phyloP scores from a whole-genome alignment of 2,797 vertebrate genomes.

The Acipenser oxyrinchus region DNA sequence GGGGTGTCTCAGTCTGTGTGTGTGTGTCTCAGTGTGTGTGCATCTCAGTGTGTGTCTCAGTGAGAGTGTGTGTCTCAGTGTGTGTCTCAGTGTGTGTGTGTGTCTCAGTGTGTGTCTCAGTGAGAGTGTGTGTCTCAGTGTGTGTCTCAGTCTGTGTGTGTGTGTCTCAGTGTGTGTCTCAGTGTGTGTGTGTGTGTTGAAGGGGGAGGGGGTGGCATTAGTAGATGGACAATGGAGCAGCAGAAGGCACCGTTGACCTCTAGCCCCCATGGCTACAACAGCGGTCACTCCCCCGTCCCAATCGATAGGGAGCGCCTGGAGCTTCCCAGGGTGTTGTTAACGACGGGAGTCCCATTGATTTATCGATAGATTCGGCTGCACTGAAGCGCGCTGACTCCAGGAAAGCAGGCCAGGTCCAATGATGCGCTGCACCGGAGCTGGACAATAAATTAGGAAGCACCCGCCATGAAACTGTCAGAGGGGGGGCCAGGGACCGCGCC shows the following conservation, averaged over 20 bases:
- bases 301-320: constrained; percentile 75
- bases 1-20: too few relatives aligned
- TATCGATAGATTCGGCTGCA: constrained; percentile 51
- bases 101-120: neutral
- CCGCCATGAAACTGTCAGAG: too few relatives aligned
- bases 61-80: too few relatives aligned
- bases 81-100: too few relatives aligned
- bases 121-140: neutral
- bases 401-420: too few relatives aligned
- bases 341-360: constrained; percentile 75
- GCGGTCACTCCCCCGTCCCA: constrained; percentile 40
- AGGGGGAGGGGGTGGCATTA: constrained; percentile 15
- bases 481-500: too few relatives aligned
- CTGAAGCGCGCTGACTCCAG: constrained; percentile 21
- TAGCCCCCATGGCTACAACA: constrained; percentile 36
- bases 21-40: too few relatives aligned
- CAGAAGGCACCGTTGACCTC: constrained; percentile 50
- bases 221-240: constrained; percentile 22
- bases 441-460: too few relatives aligned
- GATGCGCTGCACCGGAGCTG: too few relatives aligned
- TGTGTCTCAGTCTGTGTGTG: too few relatives aligned
- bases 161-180: too few relatives aligned
- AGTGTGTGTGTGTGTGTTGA: constrained; percentile 1
- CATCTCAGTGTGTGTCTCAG: too few relatives aligned
- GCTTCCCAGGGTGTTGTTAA: constrained; percentile 63